phyloP scores from a whole-genome alignment of 2,797 vertebrate species.

The Arremon aurantiirostris region DNA sequence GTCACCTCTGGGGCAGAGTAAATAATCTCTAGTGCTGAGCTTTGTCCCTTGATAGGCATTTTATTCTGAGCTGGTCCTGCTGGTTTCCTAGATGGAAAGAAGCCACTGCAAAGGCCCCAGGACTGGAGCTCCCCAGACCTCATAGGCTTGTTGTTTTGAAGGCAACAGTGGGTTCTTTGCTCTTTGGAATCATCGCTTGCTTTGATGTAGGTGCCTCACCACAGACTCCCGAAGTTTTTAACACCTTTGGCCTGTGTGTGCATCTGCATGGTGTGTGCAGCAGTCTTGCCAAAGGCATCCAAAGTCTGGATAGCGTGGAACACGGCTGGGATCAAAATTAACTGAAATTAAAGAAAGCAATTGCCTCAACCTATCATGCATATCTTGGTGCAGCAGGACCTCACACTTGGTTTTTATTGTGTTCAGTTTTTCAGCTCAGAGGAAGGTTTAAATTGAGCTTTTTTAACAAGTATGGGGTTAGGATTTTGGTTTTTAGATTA shows the following conservation, averaged over 20 bases:
- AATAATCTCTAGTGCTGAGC: not conserved
- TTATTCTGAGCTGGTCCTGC: not conserved
- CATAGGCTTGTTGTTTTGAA: not conserved
- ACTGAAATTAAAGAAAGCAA: not conserved
- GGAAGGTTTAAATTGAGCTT: not conserved
- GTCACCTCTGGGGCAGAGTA: not conserved
- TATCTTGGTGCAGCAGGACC: not conserved
- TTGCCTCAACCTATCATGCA: not conserved
- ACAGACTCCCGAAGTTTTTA: not conserved
- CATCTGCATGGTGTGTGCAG: rapidly evolving
- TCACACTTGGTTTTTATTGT: not conserved
- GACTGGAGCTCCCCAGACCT: not conserved
- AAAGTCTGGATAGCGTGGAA: rapidly evolving
- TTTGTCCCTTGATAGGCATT: not conserved
- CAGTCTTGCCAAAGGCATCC: not conserved
- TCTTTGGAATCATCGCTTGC: not conserved
- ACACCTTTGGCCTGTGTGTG: not conserved
- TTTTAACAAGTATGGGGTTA: not conserved
- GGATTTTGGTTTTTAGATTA: not conserved
- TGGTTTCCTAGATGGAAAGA: not conserved
- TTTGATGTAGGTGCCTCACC: not conserved
- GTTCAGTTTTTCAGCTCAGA: not conserved
- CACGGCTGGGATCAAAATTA: not conserved
- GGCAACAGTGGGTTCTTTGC: rapidly evolving
- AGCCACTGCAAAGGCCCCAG: rapidly evolving